Evolutionary conservation across 35 echinoderm and acorn worm genomes (phyloP), one percentile per base, ranked within the genome.

Genomic region (Lytechinus variegatus): DNA sequence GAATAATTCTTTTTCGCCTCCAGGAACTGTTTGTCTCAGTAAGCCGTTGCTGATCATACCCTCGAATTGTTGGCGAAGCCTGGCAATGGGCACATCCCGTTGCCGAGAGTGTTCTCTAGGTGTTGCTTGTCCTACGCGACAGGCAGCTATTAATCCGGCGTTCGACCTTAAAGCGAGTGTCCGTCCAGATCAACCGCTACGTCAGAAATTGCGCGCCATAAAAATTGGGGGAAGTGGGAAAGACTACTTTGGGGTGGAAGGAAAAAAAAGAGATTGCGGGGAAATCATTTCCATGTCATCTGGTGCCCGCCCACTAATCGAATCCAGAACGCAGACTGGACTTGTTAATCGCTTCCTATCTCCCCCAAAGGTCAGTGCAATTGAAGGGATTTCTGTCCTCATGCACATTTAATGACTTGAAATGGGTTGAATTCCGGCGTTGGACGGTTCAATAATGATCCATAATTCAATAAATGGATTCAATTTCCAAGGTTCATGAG

Each of bases 11-110:
- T 54, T 44, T 54, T 33, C 29, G 88, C 88, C 88, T 90, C 7
- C 52, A 90, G 88, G 88, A 44, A 90, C 52, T 90, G 88, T 90
- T 90, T 90, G 88, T 90, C 88, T 90, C 88, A 54, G 28, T 90
- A 90, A 90, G 88, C 66, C 66, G 66, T 79, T n/a, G 88, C 29
- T 90, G 88, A 90, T 90, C 16, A 90, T 90, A 54, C 52, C 52
- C 29, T 90, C 88, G 10, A 90, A 33, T 90, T 79, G 66, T 79
- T 24, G 66, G 16, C 14, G 66, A 79, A 79, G 66, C 66, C n/a
- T 24, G 66, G 21, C 66, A 79, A 79, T 8, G 66, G 66, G 66
- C 66, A 79, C 66, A 24, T 79, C 66, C 66, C 66, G 21, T 24
- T 79, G 66, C 19, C 7, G 8, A n/a, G 5, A 79, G 14, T 6